These are phyloP conservation scores for Drosophila teissieri DNA, from an alignment of 1,140 invertebrate genomes.

Conservation along the genomic window DNA sequence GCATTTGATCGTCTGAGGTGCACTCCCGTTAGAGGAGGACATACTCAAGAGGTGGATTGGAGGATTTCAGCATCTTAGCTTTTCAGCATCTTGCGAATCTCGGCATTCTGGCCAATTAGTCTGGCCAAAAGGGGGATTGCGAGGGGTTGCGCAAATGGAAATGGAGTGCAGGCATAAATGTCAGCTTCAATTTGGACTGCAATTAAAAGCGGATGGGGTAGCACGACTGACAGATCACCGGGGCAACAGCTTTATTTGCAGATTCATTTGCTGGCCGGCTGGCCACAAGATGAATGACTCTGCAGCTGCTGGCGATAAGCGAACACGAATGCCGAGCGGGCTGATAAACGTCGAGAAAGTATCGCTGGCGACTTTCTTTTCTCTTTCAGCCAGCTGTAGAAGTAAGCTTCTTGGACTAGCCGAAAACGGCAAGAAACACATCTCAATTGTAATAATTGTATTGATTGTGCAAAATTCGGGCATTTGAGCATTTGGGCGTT, in stretches of 20 bases:
- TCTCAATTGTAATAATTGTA: constrained; percentile 44
- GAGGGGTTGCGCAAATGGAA: constrained; percentile 21
- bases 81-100: constrained; percentile 1
- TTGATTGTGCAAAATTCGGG: constrained; percentile 32
- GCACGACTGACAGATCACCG: constrained; percentile 57
- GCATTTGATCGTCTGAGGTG: constrained; percentile 35
- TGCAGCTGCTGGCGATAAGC: constrained; percentile 58
- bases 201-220: constrained; percentile 62
- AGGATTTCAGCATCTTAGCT: not conserved
- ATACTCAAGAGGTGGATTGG: constrained; percentile 14
- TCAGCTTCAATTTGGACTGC: constrained; percentile 70
- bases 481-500: constrained; percentile 43
- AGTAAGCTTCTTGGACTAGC: constrained; percentile 31
- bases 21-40: constrained; percentile 33
- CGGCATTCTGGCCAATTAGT: constrained; percentile 70
- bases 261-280: constrained; percentile 16
- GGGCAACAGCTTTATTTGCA: constrained; percentile 72
- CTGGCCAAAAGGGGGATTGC: constrained; percentile 33
- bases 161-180: constrained; percentile 79
- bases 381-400: not conserved
- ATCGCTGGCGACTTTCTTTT: constrained; percentile 67
- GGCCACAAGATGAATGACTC: constrained; percentile 71
- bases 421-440: not conserved
- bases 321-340: constrained; percentile 23
- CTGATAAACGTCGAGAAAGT: constrained; percentile 63